Evolutionary conservation across 1,140 invertebrate species (phyloP), one percentile per base, ranked within the genome.

Genomic region (Aphaenogaster ashmeadi): DNA sequence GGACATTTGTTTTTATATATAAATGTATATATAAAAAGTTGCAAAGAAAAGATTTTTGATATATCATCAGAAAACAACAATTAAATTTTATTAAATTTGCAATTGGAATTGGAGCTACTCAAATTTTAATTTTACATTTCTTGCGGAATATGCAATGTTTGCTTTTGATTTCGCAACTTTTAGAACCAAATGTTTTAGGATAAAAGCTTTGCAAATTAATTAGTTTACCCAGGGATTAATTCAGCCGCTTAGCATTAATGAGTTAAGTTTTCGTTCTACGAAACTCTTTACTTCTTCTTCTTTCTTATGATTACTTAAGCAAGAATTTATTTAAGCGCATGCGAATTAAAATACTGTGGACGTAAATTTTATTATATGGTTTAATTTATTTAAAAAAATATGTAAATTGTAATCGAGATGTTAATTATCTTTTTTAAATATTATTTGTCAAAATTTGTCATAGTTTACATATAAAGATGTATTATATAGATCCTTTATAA

Each of bases 151-250:
- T 64, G 5, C 2, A 0, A 64, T 60, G 7, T 78, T 64, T 62
- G 13, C 3, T 54, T 21, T 74, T 74, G 33, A 38, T 44, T 64
- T 8, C 18, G 52, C 41, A 60, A 44, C 38, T 78, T 44, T 78
- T 15, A 15, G 21, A 64, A 64, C 8, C 75, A 78, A 78, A 62
- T 62, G n/a, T 64, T 64, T 47, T 64, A 64, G 8, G 9, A 64
- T 78, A 47, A 78, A 78, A 78, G 56, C 75, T 78, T 78, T 38
- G 56, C n/a, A 27, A 33, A 78, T 78, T 78, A 78, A 78, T 78
- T 78, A 78, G 41, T 62, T 64, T 78, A 27, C 9, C 21, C 38
- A 44, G 33, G 11, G 18, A 78, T 62, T 64, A 78, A 78, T 78
- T 78, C 58, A 78, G 15, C 38, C 27, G 27, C 56, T 64, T 58